A percentile compares a stretch with the other conserved stretches of the same genome.
Conservation (phyloP, 2,113 vertebrate genomes). For the Pseudolaguvia tuberculata region DNA sequence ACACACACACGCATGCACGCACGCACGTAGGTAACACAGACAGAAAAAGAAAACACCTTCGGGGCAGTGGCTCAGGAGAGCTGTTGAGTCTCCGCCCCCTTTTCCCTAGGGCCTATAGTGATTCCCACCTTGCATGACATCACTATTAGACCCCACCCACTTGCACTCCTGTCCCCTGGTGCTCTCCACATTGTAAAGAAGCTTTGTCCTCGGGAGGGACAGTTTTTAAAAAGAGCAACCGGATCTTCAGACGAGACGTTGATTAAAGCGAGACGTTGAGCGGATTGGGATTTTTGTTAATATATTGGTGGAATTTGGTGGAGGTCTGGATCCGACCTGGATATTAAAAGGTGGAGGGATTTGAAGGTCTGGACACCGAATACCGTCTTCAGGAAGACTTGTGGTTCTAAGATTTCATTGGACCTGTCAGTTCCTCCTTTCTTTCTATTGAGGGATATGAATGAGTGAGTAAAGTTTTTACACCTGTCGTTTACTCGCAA, state of each 20-base stretch:
- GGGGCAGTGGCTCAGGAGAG: not conserved
- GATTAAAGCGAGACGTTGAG: not conserved
- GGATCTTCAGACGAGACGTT: conserved; percentile 3
- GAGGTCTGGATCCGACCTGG: not conserved
- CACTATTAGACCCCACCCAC: conserved; percentile 62
- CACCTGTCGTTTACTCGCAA: not conserved
- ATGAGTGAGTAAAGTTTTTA: conserved; percentile 40
- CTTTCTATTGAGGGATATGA: conserved; percentile 52
- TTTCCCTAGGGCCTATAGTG: conserved; percentile 39
- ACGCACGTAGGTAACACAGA: not conserved
- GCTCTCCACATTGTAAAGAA: conserved; percentile 64
- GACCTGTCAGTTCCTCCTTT: conserved; percentile 43
- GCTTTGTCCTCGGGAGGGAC: conserved; percentile 63
- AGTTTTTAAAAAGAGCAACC: conserved; percentile 39
- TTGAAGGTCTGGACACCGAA: not conserved
- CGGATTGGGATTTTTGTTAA: not conserved
- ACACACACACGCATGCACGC: not conserved
- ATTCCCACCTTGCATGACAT: conserved; percentile 70
- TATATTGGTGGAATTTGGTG: not conserved
- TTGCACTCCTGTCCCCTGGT: conserved; percentile 43
- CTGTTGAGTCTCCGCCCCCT: not conserved
- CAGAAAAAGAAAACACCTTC: not conserved
- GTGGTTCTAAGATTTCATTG: not conserved
- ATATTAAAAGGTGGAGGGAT: not conserved
- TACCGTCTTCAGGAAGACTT: not conserved